Base-by-base conservation (phyloP, 2,113 vertebrate species). In the Orcinus orca region DNA sequence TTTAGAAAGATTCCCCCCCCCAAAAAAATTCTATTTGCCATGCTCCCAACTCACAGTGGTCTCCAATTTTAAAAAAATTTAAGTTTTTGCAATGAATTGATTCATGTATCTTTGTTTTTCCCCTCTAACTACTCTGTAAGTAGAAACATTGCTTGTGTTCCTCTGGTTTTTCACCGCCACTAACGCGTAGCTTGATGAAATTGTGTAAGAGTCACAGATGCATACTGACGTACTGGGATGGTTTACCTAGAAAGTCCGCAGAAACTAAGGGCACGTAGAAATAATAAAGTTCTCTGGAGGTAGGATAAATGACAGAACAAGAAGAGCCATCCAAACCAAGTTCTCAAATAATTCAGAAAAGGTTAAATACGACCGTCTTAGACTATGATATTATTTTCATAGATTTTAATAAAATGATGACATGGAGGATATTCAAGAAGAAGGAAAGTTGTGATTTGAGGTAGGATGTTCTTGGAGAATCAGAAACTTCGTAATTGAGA, bases 261-360 rank as follows among this genome's bases (percentile, higher is more conserved):
- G 55, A 38, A 41, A 80, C 20, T n/a, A 44, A 91, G 36, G 63
- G 36, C 29, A 5, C 20, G 2, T 3, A 3, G 33, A 68, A 26
- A 41, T 68, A 70, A 55, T 25, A n/a, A 58, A 8, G 26, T 11
- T 74, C 41, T 74, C 71, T 44, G 23, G 50, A 44, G 36, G 18
- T 14, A 20, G n/a, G 41, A 6, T 38, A 44, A 67, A 77, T 26
- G 29, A 26, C 14, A 15, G 67, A 36, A 38, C 3, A 13, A 58
- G 11, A 67, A 44, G 10, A n/a, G 4, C 7, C 15, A n/a, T 11
- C 0, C 2, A 1, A n/a, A 29, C 29, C 5, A 29, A 79, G 33
- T 58, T 70, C 29, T 58, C 47, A n/a, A 26, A 14, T 44, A 44
- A 47, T 68, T 79, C 36, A 7, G 2, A 23, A n/a, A 36, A 4